phyloP scores from a whole-genome alignment of 64 coral and sea anemone genomes.

The Anthopleura sola region DNA sequence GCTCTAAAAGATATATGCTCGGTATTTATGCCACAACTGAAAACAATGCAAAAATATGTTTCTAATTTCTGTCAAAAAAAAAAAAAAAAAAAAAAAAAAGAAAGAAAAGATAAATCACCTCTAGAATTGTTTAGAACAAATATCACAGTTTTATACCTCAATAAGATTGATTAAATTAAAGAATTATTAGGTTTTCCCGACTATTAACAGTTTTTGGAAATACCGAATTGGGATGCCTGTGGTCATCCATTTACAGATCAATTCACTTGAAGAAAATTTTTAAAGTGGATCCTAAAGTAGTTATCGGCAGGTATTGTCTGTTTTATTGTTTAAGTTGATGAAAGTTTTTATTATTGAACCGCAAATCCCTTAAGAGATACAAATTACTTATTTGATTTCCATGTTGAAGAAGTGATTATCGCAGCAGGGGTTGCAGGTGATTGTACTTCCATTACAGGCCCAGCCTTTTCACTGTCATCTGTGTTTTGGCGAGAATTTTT shows the following conservation, averaged over 20 bases:
- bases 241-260: not conserved
- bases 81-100: too few species aligned
- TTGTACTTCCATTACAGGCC: not conserved
- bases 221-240: not conserved
- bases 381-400: slow-evolving; percentile 7
- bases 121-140: too few species aligned
- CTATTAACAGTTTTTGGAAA: too few species aligned
- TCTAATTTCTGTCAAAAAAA: too few species aligned
- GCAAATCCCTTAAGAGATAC: not conserved
- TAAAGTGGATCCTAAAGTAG: not conserved
- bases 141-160: too few species aligned
- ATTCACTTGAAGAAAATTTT: not conserved
- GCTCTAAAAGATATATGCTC: too few species aligned
- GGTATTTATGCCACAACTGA: too few species aligned
- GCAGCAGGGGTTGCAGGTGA: not conserved
- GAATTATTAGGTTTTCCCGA: too few species aligned
- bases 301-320: not conserved
- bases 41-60: too few species aligned
- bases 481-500: not conserved
- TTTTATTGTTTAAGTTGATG: not conserved
- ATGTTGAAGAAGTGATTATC: not conserved
- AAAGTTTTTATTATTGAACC: not conserved
- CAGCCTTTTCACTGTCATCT: not conserved
- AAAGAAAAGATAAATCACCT: too few species aligned
- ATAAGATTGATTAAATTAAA: too few species aligned